These are phyloP conservation scores for Macrosteles quadrilineatus DNA, from an alignment of 1,140 invertebrate species.

Conservation along the genomic window DNA sequence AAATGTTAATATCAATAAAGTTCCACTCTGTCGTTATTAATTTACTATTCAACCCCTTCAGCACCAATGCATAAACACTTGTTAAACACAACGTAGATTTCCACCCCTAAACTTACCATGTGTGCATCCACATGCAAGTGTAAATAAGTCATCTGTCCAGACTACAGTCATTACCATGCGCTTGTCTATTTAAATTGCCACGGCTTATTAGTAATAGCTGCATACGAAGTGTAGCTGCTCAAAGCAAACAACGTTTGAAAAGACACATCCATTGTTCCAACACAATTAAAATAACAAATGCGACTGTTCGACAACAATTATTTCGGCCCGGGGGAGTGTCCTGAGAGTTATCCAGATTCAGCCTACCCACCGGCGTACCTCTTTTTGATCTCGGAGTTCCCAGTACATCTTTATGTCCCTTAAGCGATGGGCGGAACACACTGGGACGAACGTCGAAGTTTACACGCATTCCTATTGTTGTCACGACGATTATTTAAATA, in stretches of 20 bases:
- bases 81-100: too few species aligned
- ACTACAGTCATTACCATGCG: not conserved
- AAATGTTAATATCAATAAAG: too few species aligned
- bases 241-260: slow-evolving; percentile 17
- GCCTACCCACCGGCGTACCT: not conserved
- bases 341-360: slow-evolving; percentile 1
- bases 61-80: too few species aligned
- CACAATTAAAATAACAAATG: slow-evolving; percentile 25
- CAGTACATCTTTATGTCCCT: too few species aligned
- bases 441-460: too few species aligned
- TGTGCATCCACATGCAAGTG: not conserved
- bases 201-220: slow-evolving; percentile 25
- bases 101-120: too few species aligned
- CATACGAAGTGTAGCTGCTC: slow-evolving; percentile 10
- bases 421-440: too few species aligned
- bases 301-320: slow-evolving; percentile 13
- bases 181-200: slow-evolving; percentile 19
- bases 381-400: slow-evolving; percentile 5
- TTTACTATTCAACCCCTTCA: too few species aligned
- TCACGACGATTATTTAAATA: too few species aligned
- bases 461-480: too few species aligned
- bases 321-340: not conserved
- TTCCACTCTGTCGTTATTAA: too few species aligned
- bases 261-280: slow-evolving; percentile 13
- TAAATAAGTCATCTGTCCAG: slow-evolving; percentile 4